A percentile compares a stretch with the other conserved stretches of the same genome.
These are phyloP conservation scores for Thymelicus lineola DNA, from an alignment of 2,888 invertebrate genomes.

Conservation along the genomic window DNA sequence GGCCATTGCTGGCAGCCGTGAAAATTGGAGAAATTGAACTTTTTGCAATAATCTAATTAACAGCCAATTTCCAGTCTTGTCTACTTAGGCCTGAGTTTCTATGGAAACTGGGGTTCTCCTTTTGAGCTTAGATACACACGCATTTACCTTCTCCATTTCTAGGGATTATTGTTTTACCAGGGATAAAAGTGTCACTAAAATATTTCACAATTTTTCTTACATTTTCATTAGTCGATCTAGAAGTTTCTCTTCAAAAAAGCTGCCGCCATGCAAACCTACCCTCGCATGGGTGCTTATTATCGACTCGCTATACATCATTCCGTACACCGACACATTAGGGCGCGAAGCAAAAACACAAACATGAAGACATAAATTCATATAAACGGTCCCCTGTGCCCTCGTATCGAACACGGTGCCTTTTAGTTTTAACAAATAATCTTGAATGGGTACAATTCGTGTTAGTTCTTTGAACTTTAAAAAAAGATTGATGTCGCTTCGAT, in stretches of 20 bases:
- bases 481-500: not conserved
- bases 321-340: slow-evolving; percentile 38
- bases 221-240: too few relatives aligned
- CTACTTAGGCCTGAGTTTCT: too few relatives aligned
- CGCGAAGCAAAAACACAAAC: slow-evolving; percentile 44
- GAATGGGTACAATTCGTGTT: slow-evolving; percentile 18
- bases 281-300: slow-evolving; percentile 19
- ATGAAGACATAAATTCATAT: slow-evolving; percentile 43
- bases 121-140: too few relatives aligned
- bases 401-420: slow-evolving; percentile 22
- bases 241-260: not conserved
- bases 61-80: too few relatives aligned
- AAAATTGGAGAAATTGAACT: too few relatives aligned
- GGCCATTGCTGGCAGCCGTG: too few relatives aligned
- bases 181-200: too few relatives aligned
- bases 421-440: slow-evolving; percentile 25
- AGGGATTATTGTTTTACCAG: too few relatives aligned
- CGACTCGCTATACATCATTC: slow-evolving; percentile 31
- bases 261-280: not conserved
- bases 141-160: too few relatives aligned
- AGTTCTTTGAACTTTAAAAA: slow-evolving; percentile 13
- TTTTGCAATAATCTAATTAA: too few relatives aligned
- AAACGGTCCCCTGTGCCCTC: slow-evolving; percentile 22
- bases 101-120: too few relatives aligned
- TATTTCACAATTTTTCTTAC: too few relatives aligned